A percentile compares a stretch with the other conserved stretches of the same genome.
phyloP scores from a whole-genome alignment of 2,113 vertebrate species.

The Leptobrachium ailaonicum region DNA sequence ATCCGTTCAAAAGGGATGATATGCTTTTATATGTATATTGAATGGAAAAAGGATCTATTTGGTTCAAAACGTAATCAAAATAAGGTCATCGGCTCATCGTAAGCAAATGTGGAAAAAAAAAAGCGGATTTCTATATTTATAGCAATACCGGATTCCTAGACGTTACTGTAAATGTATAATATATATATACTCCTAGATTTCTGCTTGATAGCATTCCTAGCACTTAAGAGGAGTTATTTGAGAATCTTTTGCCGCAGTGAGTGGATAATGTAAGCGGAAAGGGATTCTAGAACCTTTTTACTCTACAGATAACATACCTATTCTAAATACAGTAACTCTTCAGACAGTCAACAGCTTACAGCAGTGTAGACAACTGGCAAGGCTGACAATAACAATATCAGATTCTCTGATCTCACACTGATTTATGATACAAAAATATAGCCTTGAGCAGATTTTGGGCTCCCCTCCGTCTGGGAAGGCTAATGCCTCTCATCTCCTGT shows the following conservation, averaged over 20 bases:
- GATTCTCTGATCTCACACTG: conserved; percentile 36
- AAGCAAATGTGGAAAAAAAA: too few relatives aligned
- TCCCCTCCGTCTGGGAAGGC: conserved; percentile 13
- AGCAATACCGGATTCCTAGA: too few relatives aligned
- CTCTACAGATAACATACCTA: conserved; percentile 12
- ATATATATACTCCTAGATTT: too few relatives aligned
- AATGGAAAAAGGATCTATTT: too few relatives aligned
- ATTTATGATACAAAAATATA: conserved; percentile 39
- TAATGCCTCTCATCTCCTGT: conserved; percentile 18
- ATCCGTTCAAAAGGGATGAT: too few relatives aligned
- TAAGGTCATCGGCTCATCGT: too few relatives aligned
- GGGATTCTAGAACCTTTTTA: conserved; percentile 10
- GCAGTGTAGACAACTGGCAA: conserved; percentile 31
- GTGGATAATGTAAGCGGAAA: conserved; percentile 23
- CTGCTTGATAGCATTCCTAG: too few relatives aligned
- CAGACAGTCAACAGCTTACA: conserved; percentile 35
- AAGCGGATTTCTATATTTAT: too few relatives aligned
- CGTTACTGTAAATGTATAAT: too few relatives aligned
- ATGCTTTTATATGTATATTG: too few relatives aligned
- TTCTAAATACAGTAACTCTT: conserved; percentile 22
- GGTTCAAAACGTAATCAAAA: too few relatives aligned
- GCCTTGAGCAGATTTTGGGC: conserved; percentile 30
- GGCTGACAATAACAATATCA: conserved; percentile 40
- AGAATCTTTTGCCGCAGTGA: not conserved
- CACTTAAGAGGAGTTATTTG: too few relatives aligned